phyloP scores from a whole-genome alignment of 2,113 vertebrate species.

The Riparia riparia region DNA sequence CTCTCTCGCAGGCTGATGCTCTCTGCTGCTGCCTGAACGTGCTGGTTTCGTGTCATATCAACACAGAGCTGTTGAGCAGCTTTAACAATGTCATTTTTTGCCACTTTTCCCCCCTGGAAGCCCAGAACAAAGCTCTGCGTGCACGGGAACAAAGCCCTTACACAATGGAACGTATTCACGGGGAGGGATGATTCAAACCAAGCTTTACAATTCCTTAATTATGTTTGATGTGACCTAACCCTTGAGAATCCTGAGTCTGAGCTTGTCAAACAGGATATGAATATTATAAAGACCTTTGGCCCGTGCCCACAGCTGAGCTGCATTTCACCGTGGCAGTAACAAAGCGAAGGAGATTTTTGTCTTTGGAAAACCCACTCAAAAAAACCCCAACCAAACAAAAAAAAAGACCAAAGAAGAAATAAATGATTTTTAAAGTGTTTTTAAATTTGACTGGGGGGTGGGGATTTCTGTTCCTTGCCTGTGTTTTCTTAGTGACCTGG shows the following conservation, averaged over 20 bases:
- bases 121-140: not conserved
- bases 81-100: not conserved
- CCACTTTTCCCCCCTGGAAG: not conserved
- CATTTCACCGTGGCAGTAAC: not conserved
- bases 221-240: not conserved
- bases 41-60: rapidly evolving
- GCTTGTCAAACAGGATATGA: not conserved
- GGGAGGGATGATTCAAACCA: not conserved
- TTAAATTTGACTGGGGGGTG: not conserved
- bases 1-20: not conserved
- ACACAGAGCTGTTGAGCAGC: not conserved
- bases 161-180: not conserved
- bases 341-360: not conserved
- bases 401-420: not conserved
- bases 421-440: not conserved
- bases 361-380: not conserved
- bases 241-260: not conserved
- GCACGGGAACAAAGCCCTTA: not conserved
- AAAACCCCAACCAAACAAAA: no score
- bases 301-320: not conserved
- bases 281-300: not conserved
- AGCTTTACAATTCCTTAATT: not conserved
- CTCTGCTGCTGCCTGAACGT: not conserved
- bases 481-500: not conserved
- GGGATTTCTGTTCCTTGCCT: not conserved